Base-by-base conservation (phyloP, 2,113 vertebrate species). In the Ahaetulla prasina region DNA sequence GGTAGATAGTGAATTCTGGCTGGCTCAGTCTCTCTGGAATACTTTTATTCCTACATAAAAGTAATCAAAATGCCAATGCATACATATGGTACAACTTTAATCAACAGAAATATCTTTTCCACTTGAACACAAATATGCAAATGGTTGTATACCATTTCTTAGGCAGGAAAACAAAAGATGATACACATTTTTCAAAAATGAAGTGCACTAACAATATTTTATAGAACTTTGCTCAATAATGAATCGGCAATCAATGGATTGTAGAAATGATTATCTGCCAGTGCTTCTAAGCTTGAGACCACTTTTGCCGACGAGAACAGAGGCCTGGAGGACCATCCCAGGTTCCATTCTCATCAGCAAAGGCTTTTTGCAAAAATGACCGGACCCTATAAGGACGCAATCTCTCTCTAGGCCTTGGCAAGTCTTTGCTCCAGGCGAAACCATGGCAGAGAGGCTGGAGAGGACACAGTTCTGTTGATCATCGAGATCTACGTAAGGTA, bases 21-120 rank as follows among this genome's bases (percentile, higher is more conserved):
- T 35, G 16, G 16, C 6, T 3, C 14, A 74, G n/a, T 74, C 16
- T 35, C 12, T 35, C 16, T 18, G 3, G 11, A 63, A 63, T 57
- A 57, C 23, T 25, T 95, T 80, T 92, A 88, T 45, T 94, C 93
- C 90, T 94, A 92, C 93, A 95, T 39, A 2, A 92, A 94, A 95
- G 89, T 25, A 91, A 92, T 60, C 92, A 92, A 94, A 92, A 94
- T 91, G 93, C 89, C 63, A 93, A 90, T 5, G 90, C 57, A 94
- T 94, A 95, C 90, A 92, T n/a, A 47, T 43, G 86, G 49, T 93
- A 55, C 49, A 94, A 86, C 6, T 50, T 0, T 3, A 86, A 80
- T 45, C 94, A 92, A 96, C 87, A 95, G 93, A 95, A 93, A 54
- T 22, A 0, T 30, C 14, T 57, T 90, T 57, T 89, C 57, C 22